Evolutionary conservation across 2,888 invertebrate genomes (phyloP).

Genomic region (Drosophila colorata): DNA sequence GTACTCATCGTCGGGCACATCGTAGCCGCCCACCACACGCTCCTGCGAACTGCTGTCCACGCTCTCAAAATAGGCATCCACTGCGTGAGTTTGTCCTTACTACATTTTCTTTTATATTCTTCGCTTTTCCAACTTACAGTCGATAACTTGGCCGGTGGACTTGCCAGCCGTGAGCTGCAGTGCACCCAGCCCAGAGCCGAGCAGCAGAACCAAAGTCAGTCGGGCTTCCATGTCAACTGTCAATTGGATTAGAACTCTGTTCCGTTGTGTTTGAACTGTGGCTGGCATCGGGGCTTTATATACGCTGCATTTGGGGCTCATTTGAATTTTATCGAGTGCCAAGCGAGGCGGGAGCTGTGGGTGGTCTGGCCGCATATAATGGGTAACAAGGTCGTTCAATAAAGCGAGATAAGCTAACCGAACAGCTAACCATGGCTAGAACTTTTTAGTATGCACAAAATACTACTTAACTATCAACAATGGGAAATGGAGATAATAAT

Average conservation of each 20-base stretch:
- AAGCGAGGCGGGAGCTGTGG: slow-evolving; percentile 42
- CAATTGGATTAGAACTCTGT: slow-evolving; percentile 3
- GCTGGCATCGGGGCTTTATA: slow-evolving; percentile 42
- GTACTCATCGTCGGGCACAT: slow-evolving; percentile 71
- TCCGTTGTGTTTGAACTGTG: slow-evolving; percentile 16
- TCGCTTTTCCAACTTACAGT: slow-evolving; percentile 53
- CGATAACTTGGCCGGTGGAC: slow-evolving; percentile 45
- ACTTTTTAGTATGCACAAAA: too few species aligned
- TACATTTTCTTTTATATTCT: neutral
- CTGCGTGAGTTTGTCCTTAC: slow-evolving; percentile 25
- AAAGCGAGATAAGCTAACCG: slow-evolving; percentile 21
- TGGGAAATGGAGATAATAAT: too few species aligned
- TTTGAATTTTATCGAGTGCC: slow-evolving; percentile 62
- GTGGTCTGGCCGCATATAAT: slow-evolving; percentile 46
- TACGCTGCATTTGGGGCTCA: slow-evolving; percentile 41
- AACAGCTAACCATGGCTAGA: slow-evolving; percentile 2
- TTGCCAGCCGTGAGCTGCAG: slow-evolving; percentile 12
- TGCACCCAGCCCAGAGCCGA: slow-evolving; percentile 13
- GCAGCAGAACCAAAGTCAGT: slow-evolving; percentile 23
- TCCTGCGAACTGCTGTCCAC: slow-evolving; percentile 71
- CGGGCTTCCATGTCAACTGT: slow-evolving; percentile 41
- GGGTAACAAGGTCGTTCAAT: slow-evolving; percentile 59
- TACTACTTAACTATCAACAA: too few species aligned
- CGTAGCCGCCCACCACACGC: slow-evolving; percentile 82
- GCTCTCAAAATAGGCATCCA: slow-evolving; percentile 74